These are phyloP conservation scores for Melinopterus prodromus DNA, from an alignment of 2,888 invertebrate species.

Conservation along the genomic window DNA sequence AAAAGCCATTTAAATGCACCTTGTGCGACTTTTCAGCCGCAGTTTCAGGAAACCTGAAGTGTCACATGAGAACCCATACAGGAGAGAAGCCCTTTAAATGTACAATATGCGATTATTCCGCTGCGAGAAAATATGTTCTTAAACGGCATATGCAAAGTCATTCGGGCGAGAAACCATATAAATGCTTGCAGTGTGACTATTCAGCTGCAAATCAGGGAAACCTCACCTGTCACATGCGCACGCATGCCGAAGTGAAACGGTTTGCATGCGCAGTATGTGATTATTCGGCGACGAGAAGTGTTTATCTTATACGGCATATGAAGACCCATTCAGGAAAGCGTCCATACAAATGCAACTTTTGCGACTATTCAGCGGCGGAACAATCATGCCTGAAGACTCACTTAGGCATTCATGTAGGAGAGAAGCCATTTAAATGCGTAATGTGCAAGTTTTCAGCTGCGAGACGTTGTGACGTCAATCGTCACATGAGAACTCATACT, in stretches of 20 bases:
- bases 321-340: background rate
- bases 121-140: background rate
- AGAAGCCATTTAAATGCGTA: too few species aligned
- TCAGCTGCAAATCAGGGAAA: background rate
- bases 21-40: background rate
- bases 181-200: background rate
- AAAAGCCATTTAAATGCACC: background rate
- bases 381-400: too few species aligned
- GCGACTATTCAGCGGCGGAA: background rate
- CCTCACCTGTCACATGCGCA: background rate
- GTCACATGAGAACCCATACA: background rate
- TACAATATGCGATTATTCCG: background rate
- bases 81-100: background rate
- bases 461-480: too few species aligned
- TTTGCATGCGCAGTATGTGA: background rate
- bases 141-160: background rate
- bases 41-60: background rate
- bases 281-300: background rate
- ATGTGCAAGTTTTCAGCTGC: too few species aligned
- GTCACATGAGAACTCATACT: too few species aligned
- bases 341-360: background rate
- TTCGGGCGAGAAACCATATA: background rate
- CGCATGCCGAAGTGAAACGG: background rate
- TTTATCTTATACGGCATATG: background rate
- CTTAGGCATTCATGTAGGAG: too few species aligned